These are phyloP conservation scores for Spea bombifrons DNA, from an alignment of 2,113 vertebrate genomes.

Conservation along the genomic window DNA sequence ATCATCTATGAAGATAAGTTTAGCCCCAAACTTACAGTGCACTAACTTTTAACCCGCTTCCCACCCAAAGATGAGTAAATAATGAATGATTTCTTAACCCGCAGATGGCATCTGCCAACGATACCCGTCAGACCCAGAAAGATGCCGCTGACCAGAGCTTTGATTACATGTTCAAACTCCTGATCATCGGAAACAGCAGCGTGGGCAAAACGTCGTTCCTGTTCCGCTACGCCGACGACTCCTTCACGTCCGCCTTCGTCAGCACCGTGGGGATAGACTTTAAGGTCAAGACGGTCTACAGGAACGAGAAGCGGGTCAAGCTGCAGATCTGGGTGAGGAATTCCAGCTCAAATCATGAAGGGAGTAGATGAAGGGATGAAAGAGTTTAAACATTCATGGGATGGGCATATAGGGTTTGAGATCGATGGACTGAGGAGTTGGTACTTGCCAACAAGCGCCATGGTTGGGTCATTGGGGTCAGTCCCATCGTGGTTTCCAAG, in stretches of 20 bases:
- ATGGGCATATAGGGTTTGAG: too few species aligned
- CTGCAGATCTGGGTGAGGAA: conserved; percentile 86
- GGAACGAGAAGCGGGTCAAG: conserved; percentile 89
- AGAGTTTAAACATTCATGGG: too few species aligned
- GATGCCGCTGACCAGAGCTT: conserved; percentile 89
- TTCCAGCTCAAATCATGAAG: not conserved
- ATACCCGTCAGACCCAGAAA: conserved; percentile 71
- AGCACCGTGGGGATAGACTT: conserved; percentile 93
- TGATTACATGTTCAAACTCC: conserved; percentile 91
- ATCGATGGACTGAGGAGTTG: too few species aligned
- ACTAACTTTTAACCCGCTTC: not conserved
- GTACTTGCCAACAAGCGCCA: too few species aligned
- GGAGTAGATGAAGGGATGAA: too few species aligned
- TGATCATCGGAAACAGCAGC: conserved; percentile 89
- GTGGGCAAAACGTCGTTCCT: conserved; percentile 91
- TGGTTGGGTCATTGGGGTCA: not conserved
- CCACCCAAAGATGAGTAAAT: not conserved
- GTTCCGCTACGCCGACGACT: conserved; percentile 87
- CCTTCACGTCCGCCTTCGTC: conserved; percentile 86
- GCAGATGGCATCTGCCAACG: conserved; percentile 78
- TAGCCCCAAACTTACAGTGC: too few species aligned
- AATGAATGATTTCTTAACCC: not conserved
- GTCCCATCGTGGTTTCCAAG: not conserved
- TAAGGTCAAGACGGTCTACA: conserved; percentile 89
- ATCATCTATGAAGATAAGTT: too few species aligned